Evolutionary conservation across 2,797 vertebrate species (phyloP), one percentile per base, ranked within the genome.

Genomic region (Tokudaia muenninki): DNA sequence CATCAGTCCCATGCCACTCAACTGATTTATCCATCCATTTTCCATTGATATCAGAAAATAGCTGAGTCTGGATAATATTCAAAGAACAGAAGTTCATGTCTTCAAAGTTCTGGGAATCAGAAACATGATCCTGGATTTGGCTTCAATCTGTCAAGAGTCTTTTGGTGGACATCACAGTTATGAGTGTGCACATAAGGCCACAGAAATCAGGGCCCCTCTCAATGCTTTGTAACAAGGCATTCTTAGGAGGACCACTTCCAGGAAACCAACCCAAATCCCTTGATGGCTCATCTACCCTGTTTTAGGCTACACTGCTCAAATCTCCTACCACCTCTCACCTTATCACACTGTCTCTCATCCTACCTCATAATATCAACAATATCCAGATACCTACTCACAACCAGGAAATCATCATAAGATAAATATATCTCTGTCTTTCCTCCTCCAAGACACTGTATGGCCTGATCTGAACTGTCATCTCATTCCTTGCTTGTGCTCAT

Each of bases 361-460:
- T 44, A 22, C 22, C 37, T 21, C 88, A 50, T 37, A 91, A n/a
- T 16, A 84, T 37, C 31, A 19, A 10, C 75, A 80, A 34, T 52
- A 74, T 50, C 7, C 31, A 63, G 47, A 41, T 31, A 34, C 37
- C 29, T 80, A 3, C 50, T 75, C 70, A 80, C 72, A 94, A 22
- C 22, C 17, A 21, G 65, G 63, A 50, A 47, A 14, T 94, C 47
- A 52, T 77, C n/a, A 47, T 61, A 34, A 10, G 44, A 22, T n/a
- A 72, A 34, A 82, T 50, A 26, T 70, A 41, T 70, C 29, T 75
- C 92, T 65, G 31, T 14, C 59, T 13, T 34, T 78, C 29, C n/a
- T 31, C 26, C 14, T 24, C 0, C 1, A 22, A 47, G 19, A 19
- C 21, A 2, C 50, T 65, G 7, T 0, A 2, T 21, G 24, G n/a